Percentiles rank a stretch among this genome's conserved stretches.
Conservation (phyloP, 2,797 vertebrate genomes). For the Luscinia luscinia region DNA sequence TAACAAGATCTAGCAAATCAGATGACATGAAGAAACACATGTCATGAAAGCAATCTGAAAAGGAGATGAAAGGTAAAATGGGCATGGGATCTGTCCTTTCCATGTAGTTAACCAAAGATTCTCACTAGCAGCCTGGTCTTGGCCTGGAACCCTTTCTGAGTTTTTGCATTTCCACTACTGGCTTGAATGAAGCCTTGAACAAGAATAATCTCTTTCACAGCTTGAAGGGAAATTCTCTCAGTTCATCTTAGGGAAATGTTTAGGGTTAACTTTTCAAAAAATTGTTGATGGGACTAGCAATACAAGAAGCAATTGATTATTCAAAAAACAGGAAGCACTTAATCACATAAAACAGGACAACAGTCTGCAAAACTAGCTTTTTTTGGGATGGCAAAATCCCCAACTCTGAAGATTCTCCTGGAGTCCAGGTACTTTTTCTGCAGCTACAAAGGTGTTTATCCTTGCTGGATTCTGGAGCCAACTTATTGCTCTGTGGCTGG, state of each 20-base stretch:
- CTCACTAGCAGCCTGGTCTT: neutral
- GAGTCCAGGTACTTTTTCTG: neutral
- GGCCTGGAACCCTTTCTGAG: neutral
- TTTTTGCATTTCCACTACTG: neutral
- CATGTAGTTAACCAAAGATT: neutral
- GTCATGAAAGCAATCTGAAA: neutral
- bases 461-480: neutral
- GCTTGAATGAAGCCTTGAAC: neutral
- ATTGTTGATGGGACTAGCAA: neutral
- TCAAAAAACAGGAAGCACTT: neutral
- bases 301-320: neutral
- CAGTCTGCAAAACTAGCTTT: neutral
- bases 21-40: neutral
- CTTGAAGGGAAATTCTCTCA: neutral
- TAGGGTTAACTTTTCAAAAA: neutral
- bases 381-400: neutral
- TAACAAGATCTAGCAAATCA: neutral
- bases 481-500: neutral
- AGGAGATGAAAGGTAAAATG: neutral
- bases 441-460: neutral
- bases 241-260: neutral
- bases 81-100: neutral
- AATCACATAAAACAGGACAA: neutral
- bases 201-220: neutral
- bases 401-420: rapidly evolving